Conservation (phyloP, 2,797 vertebrate genomes). For the Mionectes olivaceus region DNA sequence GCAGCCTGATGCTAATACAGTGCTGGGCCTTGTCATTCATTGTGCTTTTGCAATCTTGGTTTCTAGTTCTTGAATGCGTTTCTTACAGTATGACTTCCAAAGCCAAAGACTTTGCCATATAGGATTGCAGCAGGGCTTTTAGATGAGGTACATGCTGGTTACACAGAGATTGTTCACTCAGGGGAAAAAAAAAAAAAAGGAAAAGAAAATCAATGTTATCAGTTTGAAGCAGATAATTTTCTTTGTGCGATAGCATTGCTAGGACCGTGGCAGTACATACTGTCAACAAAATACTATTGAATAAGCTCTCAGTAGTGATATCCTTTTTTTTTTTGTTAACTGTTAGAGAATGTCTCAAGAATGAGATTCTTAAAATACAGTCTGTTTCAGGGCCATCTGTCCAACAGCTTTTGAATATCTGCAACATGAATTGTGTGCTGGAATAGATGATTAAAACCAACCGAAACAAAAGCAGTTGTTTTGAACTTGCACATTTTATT, state of each 20-base stretch:
- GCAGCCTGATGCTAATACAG: neutral
- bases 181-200: neutral
- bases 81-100: neutral
- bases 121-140: neutral
- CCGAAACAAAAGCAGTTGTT: fast-evolving
- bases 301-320: neutral
- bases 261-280: neutral
- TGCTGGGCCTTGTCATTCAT: neutral
- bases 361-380: neutral
- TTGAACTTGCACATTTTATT: neutral
- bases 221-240: neutral
- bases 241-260: neutral
- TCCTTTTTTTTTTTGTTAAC: neutral
- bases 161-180: neutral
- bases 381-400: neutral
- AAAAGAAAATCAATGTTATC: neutral
- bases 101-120: neutral
- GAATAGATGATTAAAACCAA: neutral
- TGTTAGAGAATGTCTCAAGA: neutral
- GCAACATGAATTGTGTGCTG: neutral
- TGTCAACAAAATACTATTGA: neutral
- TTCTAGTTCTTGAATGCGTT: neutral
- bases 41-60: neutral
- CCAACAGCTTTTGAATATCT: neutral
- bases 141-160: neutral